Base-by-base conservation (phyloP, 2,888 invertebrate genomes). In the Idaea dimidiata region DNA sequence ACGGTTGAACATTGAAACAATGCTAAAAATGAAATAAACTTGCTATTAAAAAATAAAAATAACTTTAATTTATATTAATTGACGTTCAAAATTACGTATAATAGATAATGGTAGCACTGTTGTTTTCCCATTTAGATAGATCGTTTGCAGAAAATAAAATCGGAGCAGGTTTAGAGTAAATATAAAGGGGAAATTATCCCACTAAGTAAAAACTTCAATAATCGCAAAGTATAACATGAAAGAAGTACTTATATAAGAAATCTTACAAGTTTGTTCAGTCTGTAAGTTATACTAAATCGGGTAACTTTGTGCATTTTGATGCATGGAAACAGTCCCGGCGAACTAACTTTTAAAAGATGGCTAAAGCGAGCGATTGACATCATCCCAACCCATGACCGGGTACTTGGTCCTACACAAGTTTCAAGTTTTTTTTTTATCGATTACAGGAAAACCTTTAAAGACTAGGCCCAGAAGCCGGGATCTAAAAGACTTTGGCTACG, bases 321-420 rank as follows among this genome's bases (percentile, higher is more conserved):
- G 80, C 76, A 78, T 76, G 66, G 66, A 70, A 77, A 70, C 71
- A 71, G 62, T 61, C 61, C 69, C 71, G 33, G 66, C 59, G 67
- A 65, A 61, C 62, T 64, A 77, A 78, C 71, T 76, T 78, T 72
- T 68, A 69, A 74, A 74, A 72, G 63, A 73, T 73, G 73, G 70
- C 63, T 75, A 70, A 72, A 69, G 75, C 64, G 60, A 63, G 70
- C 66, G 71, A 71, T 73, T 74, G 76, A 71, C 69, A 70, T 77
- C 71, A 74, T 68, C 77, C 69, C 73, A 72, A 78, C 43, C 43
- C 10, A 43, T 43, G 43, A 43, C 14, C 14, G 43, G 43, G 43
- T 14, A 43, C 43, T 43, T 8, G 43, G 73, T 74, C 72, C 70
- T 68, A 71, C 61, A 68, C 61, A 70, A 76, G 72, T 73, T 76